A percentile compares a stretch with the other conserved stretches of the same genome.
These are phyloP conservation scores for Stenodera caucasica DNA, from an alignment of 2,888 invertebrate species.

Conservation along the genomic window DNA sequence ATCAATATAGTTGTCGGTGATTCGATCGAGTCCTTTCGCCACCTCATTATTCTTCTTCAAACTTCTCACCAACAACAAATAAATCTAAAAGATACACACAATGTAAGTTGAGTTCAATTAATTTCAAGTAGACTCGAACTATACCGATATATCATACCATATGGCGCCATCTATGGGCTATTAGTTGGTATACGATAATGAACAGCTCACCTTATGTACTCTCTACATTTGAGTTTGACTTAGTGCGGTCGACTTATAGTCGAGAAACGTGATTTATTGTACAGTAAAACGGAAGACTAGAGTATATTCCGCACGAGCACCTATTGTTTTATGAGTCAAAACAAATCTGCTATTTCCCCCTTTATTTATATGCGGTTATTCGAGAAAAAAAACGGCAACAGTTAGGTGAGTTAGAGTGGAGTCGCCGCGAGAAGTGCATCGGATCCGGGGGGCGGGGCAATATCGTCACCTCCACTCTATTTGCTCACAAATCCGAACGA, in stretches of 20 bases:
- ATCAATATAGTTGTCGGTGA: no score
- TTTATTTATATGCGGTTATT: not conserved
- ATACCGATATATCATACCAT: constrained; percentile 34
- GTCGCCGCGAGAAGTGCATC: no score
- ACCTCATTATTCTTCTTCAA: no score
- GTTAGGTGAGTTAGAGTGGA: no score
- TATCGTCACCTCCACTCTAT: no score
- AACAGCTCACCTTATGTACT: constrained; percentile 43
- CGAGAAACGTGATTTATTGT: constrained; percentile 34
- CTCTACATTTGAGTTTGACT: constrained; percentile 38
- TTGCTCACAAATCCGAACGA: no score
- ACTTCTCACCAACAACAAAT: not conserved
- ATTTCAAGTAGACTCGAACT: constrained; percentile 25
- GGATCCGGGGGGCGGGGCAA: no score
- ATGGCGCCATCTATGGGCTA: constrained; percentile 36
- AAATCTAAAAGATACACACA: constrained; percentile 17
- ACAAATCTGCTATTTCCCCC: not conserved
- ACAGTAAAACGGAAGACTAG: not conserved
- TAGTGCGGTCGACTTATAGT: constrained; percentile 37
- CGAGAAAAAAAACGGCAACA: not conserved
- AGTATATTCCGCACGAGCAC: not conserved
- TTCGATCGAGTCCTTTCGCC: no score
- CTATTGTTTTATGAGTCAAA: constrained; percentile 16
- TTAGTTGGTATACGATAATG: constrained; percentile 41
- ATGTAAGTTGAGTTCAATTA: constrained; percentile 34